Evolutionary conservation across 2,888 invertebrate species (phyloP), one percentile per base, ranked within the genome.

Genomic region (Limnephilus lunatus): DNA sequence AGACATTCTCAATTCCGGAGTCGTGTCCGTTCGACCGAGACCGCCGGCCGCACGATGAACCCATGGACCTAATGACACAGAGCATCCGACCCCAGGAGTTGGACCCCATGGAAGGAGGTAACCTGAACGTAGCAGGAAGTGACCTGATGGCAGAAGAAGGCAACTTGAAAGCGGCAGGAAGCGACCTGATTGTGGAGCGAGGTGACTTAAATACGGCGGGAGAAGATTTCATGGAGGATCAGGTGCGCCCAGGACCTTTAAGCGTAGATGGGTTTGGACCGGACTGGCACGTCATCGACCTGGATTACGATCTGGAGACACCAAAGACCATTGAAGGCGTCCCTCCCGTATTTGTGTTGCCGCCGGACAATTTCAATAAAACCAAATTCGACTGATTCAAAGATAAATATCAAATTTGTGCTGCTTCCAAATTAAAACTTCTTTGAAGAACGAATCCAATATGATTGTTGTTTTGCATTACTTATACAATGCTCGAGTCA

Each of bases 281-380:
- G 0, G 94, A 94, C 92, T 96, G 96, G 89, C 96, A 96, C 90
- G 95, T 96, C 3, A 95, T 96, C 93, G 95, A 96, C 93, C 94
- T 95, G 1, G 96, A 96, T 2, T 95, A 94, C 93, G 96, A 96
- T 94, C 94, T 96, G 91, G 96, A 96, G 82, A 95, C 96, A 0
- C 96, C 96, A 0, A 94, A 95, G 0, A 96, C 96, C 0, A 83
- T 95, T 0, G 96, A 96, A 94, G 96, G 96, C 0, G 96, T 96
- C 0, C 94, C 95, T 1, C 96, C 96, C 0, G 94, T 95, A 0
- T 94, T 95, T 3, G 95, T 95, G 0, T 93, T 95, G 48, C 96
- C 96, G 1, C 96, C 96, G 2, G 94, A 85, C 15, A 31, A 92
- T 48, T 94, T 94, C 82, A 88, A 90, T 68, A 68, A 68, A 68